Conservation (phyloP, 2,797 vertebrate genomes). For the Fundulus diaphanus region DNA sequence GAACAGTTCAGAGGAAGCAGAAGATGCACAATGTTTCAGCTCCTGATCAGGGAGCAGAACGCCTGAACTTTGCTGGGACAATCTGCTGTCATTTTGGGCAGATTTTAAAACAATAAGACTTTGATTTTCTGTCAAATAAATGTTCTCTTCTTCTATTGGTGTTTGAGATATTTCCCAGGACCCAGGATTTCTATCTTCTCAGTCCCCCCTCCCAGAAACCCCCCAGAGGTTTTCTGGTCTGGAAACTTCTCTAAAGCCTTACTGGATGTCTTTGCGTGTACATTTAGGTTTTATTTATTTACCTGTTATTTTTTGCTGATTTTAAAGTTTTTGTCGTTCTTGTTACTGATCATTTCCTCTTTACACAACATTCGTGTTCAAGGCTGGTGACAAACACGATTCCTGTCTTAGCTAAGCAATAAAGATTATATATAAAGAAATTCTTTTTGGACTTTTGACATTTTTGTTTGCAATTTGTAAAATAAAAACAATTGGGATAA, state of each 20-base stretch:
- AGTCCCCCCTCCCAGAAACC: too few relatives aligned
- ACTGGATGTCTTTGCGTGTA: not conserved
- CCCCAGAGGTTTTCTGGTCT: not conserved
- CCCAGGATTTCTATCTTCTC: not conserved
- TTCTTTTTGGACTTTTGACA: too few relatives aligned
- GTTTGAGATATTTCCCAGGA: not conserved
- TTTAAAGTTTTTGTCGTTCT: not conserved
- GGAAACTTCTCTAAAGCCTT: not conserved
- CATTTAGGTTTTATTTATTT: not conserved
- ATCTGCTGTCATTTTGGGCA: not conserved
- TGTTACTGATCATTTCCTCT: not conserved
- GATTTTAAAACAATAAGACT: not conserved
- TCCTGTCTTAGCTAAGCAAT: not conserved
- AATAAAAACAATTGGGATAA: not conserved
- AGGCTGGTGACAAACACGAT: not conserved
- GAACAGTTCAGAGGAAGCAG: not conserved
- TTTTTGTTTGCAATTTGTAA: not conserved
- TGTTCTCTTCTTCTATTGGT: not conserved
- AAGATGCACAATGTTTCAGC: not conserved
- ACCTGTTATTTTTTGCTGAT: not conserved
- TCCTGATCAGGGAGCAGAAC: not conserved
- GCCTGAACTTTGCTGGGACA: not conserved
- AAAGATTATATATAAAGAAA: not conserved
- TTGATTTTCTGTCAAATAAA: not conserved
- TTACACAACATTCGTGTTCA: not conserved